These are phyloP conservation scores for Mactra quadrangularis DNA, from an alignment of 1,140 invertebrate genomes.

Conservation along the genomic window DNA sequence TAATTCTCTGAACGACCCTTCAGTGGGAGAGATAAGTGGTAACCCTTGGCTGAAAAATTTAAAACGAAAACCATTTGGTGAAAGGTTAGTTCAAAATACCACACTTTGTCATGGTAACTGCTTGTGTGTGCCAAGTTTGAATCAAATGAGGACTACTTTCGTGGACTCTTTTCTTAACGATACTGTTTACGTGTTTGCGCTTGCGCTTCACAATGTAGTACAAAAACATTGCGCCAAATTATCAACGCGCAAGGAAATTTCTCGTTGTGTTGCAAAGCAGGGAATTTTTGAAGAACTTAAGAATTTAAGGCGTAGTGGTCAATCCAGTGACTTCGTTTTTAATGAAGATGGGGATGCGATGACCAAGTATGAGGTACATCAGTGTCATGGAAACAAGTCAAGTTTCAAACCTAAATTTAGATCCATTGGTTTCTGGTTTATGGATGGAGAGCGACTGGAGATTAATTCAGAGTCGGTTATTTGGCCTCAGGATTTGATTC, in stretches of 20 bases:
- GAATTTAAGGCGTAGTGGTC: constrained; percentile 65
- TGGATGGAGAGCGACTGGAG: constrained; percentile 33
- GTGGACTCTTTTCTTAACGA: constrained; percentile 92
- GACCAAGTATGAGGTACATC: constrained; percentile 65
- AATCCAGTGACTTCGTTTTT: constrained; percentile 70
- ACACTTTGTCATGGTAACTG: no score
- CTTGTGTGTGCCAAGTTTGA: no score
- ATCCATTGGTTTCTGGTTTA: constrained; percentile 66
- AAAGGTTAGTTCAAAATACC: no score
- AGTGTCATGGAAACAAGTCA: constrained; percentile 50
- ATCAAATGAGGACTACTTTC: constrained; percentile 20
- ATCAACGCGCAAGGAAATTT: constrained; percentile 11
- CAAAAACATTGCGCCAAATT: constrained; percentile 46
- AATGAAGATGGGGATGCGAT: constrained; percentile 73
- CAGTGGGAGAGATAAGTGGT: not conserved
- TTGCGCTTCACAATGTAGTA: constrained; percentile 87
- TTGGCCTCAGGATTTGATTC: constrained; percentile 33
- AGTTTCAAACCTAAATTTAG: not conserved
- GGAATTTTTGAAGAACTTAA: constrained; percentile 64
- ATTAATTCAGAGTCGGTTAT: constrained; percentile 40
- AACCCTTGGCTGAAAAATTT: constrained; percentile 41
- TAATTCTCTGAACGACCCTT: no score
- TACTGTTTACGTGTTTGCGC: constrained; percentile 92
- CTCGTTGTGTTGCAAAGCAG: constrained; percentile 63
- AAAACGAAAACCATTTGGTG: not conserved